Evolutionary conservation across 1,140 invertebrate genomes (phyloP).

Genomic region (Apis florea): DNA sequence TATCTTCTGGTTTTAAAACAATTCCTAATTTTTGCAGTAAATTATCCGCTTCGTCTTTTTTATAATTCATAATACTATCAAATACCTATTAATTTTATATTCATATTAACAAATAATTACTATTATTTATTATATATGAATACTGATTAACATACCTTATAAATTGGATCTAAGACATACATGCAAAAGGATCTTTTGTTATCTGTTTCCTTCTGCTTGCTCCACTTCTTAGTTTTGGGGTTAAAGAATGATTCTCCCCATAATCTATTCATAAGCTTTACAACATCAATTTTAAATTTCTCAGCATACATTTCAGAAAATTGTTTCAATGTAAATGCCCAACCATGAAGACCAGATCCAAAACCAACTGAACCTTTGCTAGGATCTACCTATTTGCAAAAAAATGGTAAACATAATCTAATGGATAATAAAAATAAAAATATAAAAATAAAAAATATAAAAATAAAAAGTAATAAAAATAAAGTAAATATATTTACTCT

Average conservation of each 20-base stretch:
- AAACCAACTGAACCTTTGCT: conserved; percentile 99
- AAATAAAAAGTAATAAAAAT: not conserved
- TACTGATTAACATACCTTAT: conserved; percentile 85
- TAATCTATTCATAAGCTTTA: conserved; percentile 97
- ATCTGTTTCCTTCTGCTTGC: conserved; percentile 92
- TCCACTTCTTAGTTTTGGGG: conserved; percentile 98
- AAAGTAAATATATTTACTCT: conserved; percentile 81
- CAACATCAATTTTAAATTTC: conserved; percentile 98
- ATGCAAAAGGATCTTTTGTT: conserved; percentile 99
- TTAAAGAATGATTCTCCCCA: conserved; percentile 99
- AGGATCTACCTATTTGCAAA: conserved; percentile 88
- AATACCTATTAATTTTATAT: conserved; percentile 85
- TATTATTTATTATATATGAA: not conserved
- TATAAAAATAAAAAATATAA: not conserved
- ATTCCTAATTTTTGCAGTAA: conserved; percentile 95
- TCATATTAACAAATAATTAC: not conserved
- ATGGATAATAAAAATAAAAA: too few relatives aligned
- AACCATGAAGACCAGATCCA: conserved; percentile 99
- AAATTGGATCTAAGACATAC: conserved; percentile 99
- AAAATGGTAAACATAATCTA: conserved; percentile 11
- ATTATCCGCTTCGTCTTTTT: conserved; percentile 95
- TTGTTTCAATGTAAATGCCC: conserved; percentile 99
- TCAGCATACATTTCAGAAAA: conserved; percentile 99
- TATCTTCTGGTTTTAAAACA: conserved; percentile 95
- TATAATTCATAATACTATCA: conserved; percentile 98